phyloP scores from a whole-genome alignment of 2,113 vertebrate genomes.

The Terrapene triunguis region DNA sequence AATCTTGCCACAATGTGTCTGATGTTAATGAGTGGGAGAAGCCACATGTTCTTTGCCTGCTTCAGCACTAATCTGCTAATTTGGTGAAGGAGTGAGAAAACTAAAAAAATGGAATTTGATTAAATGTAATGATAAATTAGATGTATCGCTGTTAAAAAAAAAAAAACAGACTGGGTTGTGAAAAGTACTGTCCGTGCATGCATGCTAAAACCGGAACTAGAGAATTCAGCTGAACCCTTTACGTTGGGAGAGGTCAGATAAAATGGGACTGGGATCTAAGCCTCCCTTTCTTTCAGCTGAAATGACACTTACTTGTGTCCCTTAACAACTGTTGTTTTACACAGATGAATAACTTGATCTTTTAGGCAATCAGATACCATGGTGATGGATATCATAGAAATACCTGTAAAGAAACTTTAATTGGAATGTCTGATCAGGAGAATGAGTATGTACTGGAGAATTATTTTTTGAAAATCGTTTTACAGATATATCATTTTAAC shows the following conservation, averaged over 20 bases:
- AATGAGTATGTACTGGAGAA: neutral
- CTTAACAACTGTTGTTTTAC: constrained; percentile 54
- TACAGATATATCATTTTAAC: neutral
- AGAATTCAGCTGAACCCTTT: constrained; percentile 51
- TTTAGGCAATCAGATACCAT: constrained; percentile 14
- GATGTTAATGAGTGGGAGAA: constrained; percentile 71
- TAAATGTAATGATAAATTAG: constrained; percentile 59
- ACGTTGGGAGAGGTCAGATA: constrained; percentile 31
- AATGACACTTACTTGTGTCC: constrained; percentile 53
- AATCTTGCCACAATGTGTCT: constrained; percentile 69
- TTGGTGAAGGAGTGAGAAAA: constrained; percentile 65
- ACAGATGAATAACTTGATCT: constrained; percentile 56
- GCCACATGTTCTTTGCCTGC: constrained; percentile 45
- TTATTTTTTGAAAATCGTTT: neutral
- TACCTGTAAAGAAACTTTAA: constrained; percentile 20
- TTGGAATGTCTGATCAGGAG: constrained; percentile 4
- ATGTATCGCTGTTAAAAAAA: constrained; percentile 57
- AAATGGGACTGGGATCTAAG: constrained; percentile 21
- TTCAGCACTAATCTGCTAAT: constrained; percentile 60
- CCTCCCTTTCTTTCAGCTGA: constrained; percentile 13
- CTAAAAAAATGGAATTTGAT: constrained; percentile 71
- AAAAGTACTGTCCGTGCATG: constrained; percentile 17
- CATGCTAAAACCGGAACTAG: neutral
- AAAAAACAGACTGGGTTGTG: constrained; percentile 33
- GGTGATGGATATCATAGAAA: constrained; percentile 29